These are phyloP conservation scores for Daktulosphaira vitifoliae DNA, from an alignment of 1,140 invertebrate species.

Conservation along the genomic window DNA sequence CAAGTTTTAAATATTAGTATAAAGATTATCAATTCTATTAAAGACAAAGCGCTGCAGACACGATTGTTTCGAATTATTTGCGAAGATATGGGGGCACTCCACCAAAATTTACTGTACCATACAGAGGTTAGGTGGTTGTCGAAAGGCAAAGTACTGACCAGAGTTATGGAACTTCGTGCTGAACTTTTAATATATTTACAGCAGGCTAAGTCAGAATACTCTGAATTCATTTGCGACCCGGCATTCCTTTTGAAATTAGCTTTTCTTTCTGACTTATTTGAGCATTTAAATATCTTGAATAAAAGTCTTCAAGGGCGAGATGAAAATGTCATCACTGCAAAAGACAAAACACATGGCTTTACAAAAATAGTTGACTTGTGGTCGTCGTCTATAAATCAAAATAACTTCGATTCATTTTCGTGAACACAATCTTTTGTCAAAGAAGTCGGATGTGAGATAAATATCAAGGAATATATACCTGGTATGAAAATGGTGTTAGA, in stretches of 20 bases:
- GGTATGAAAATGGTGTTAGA: too few relatives aligned
- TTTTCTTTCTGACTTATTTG: neutral
- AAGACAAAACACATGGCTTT: neutral
- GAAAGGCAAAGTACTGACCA: constrained; percentile 2
- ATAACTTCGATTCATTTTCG: constrained; percentile 3
- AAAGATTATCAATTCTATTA: constrained; percentile 17
- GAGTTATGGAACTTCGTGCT: constrained; percentile 2
- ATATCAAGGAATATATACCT: too few relatives aligned
- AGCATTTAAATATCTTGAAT: neutral
- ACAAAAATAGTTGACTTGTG: constrained; percentile 2
- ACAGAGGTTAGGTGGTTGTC: too few relatives aligned
- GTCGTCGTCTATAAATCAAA: neutral
- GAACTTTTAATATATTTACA: constrained; percentile 15
- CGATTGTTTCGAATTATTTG: constrained; percentile 7
- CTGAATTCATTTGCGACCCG: too few relatives aligned
- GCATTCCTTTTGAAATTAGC: too few relatives aligned
- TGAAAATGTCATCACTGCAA: neutral
- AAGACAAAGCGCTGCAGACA: neutral
- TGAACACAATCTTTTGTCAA: too few relatives aligned
- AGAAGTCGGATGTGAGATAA: too few relatives aligned
- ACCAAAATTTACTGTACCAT: constrained; percentile 13
- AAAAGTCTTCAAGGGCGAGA: neutral
- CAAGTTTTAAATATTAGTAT: constrained; percentile 34
- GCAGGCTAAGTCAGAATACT: too few relatives aligned
- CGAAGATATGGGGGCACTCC: neutral